Conservation (phyloP, 37 sponge, comb jelly and placozoan genomes). For the Ephydatia muelleri region DNA sequence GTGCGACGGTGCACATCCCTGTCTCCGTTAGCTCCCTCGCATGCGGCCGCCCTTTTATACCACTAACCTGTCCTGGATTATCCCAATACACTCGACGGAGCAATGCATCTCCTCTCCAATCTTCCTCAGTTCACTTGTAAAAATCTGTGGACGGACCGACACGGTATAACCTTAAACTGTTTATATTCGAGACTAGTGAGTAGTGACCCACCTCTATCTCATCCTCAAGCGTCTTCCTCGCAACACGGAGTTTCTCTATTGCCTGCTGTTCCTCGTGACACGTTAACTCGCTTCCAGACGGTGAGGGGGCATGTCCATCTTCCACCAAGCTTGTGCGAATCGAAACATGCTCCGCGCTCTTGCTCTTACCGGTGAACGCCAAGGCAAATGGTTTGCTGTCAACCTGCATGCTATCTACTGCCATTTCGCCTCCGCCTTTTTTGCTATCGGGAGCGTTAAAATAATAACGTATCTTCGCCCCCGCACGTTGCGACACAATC, state of each 20-base stretch:
- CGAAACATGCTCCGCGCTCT: not conserved
- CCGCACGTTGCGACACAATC: not conserved
- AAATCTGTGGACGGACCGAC: conserved; percentile 12
- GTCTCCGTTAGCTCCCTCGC: too few relatives aligned
- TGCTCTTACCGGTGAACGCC: not conserved
- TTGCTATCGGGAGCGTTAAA: not conserved
- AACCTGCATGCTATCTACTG: not conserved
- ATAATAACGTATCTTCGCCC: not conserved
- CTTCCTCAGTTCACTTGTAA: conserved; percentile 30
- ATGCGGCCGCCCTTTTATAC: too few relatives aligned
- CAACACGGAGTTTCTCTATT: conserved; percentile 25
- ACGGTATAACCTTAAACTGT: not conserved
- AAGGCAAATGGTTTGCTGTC: not conserved
- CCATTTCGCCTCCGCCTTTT: not conserved
- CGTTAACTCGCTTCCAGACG: not conserved
- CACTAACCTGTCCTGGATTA: conserved; percentile 60
- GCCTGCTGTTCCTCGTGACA: conserved; percentile 27
- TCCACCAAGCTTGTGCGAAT: not conserved
- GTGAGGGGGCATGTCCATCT: not conserved
- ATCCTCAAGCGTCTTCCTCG: conserved; percentile 28
- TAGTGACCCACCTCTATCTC: conserved; percentile 53
- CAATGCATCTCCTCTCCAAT: conserved; percentile 60
- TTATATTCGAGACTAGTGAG: not conserved
- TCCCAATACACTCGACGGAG: conserved; percentile 30
- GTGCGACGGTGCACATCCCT: too few relatives aligned